Conservation (phyloP, 1,140 invertebrate genomes). For the Mesaphorura yosii region DNA sequence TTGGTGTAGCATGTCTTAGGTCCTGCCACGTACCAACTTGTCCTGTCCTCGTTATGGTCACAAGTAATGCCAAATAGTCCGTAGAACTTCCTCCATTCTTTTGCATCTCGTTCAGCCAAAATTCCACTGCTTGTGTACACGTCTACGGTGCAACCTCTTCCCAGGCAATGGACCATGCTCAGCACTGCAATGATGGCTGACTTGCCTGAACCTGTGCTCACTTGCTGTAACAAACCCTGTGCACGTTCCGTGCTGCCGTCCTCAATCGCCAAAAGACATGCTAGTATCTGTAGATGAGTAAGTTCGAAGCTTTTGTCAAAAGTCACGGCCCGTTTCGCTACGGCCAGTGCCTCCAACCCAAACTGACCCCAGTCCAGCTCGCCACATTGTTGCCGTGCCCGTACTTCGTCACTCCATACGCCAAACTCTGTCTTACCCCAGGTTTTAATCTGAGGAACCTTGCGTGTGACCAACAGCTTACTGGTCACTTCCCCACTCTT, state of each 20-base stretch:
- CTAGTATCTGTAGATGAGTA: slow-evolving; percentile 5
- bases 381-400: no score
- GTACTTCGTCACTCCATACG: no score
- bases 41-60: slow-evolving; percentile 1
- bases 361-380: no score
- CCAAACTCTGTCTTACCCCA: no score
- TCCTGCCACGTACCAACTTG: neutral
- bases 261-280: neutral
- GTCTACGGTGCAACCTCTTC: neutral
- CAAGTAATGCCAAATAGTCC: slow-evolving; percentile 1
- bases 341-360: neutral
- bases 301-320: neutral
- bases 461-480: no score
- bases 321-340: neutral
- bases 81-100: neutral
- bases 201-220: slow-evolving; percentile 13
- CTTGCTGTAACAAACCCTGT: slow-evolving; percentile 3
- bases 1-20: slow-evolving; percentile 11
- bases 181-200: slow-evolving; percentile 6
- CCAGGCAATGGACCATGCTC: neutral
- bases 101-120: slow-evolving; percentile 16
- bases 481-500: no score
- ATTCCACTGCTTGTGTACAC: slow-evolving; percentile 8
- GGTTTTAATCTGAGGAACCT: no score
- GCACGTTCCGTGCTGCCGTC: neutral